Conservation (phyloP, 1,140 invertebrate species). For the Zaprionus kolodkinae region DNA sequence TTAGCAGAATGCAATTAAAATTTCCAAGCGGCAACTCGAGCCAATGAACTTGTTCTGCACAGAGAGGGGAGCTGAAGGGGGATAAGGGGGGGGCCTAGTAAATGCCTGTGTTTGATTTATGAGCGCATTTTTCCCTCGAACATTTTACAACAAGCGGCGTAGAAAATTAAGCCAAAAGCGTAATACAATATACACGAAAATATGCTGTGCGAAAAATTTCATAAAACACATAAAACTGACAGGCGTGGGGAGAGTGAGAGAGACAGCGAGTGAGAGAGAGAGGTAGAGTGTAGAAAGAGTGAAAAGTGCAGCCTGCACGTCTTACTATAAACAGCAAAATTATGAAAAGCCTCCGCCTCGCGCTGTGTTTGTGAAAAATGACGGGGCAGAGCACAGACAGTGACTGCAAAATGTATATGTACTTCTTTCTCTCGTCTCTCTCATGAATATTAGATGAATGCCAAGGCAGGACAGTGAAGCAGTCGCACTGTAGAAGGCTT, state of each 20-base stretch:
- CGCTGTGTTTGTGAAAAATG: conserved; percentile 77
- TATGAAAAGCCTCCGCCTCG: conserved; percentile 66
- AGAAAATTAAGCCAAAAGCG: conserved; percentile 70
- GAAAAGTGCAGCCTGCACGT: conserved; percentile 72
- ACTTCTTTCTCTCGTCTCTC: neutral
- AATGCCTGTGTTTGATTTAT: conserved; percentile 76
- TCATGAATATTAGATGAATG: conserved; percentile 76
- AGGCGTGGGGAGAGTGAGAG: conserved; percentile 33
- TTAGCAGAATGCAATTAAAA: conserved; percentile 77
- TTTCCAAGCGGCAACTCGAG: conserved; percentile 48
- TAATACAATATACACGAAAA: conserved; percentile 73
- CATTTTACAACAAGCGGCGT: conserved; percentile 56
- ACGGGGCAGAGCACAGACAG: conserved; percentile 61
- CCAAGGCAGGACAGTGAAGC: conserved; percentile 52
- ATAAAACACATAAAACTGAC: conserved; percentile 80
- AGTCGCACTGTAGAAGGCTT: conserved; percentile 61
- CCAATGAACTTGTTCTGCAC: conserved; percentile 64
- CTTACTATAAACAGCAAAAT: conserved; percentile 67
- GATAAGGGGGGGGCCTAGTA: conserved; percentile 8
- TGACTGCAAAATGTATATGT: conserved; percentile 64
- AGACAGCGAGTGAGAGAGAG: neutral
- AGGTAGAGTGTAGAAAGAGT: neutral
- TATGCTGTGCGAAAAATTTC: conserved; percentile 75
- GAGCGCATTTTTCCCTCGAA: conserved; percentile 64
- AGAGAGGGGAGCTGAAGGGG: too few relatives aligned